A percentile compares a stretch with the other conserved stretches of the same genome.
Conservation (phyloP, 2,888 invertebrate genomes). For the Argyresthia goedartella region DNA sequence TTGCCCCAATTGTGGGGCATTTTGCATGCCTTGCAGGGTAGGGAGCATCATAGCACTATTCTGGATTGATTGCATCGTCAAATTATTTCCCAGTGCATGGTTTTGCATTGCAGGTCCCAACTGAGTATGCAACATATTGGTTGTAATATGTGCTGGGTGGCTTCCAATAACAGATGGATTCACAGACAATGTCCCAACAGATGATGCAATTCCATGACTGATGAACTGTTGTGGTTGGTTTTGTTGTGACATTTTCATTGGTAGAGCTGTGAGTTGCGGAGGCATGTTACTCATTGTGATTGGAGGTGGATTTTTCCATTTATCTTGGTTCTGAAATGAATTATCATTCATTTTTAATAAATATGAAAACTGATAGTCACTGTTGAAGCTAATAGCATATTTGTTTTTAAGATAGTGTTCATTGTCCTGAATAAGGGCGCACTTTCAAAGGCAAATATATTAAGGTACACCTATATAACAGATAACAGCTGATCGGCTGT, state of each 20-base stretch:
- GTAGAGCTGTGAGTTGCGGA: slow-evolving; percentile 64
- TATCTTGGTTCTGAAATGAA: slow-evolving; percentile 83
- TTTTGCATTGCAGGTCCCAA: slow-evolving; percentile 60
- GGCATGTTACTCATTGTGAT: slow-evolving; percentile 70
- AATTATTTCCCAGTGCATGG: slow-evolving; percentile 53
- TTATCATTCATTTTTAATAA: neutral
- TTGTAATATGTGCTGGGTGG: slow-evolving; percentile 56
- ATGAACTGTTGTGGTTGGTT: slow-evolving; percentile 53
- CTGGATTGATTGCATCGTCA: slow-evolving; percentile 40
- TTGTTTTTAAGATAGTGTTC: no score
- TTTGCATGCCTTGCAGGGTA: slow-evolving; percentile 60
- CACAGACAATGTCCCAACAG: slow-evolving; percentile 57
- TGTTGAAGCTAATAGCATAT: no score
- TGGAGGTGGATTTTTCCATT: slow-evolving; percentile 84
- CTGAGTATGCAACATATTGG: slow-evolving; percentile 68
- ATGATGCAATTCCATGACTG: slow-evolving; percentile 59
- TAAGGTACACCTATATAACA: no score
- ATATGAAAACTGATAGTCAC: neutral
- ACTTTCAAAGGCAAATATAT: no score
- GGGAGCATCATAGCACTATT: slow-evolving; percentile 65
- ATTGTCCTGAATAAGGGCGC: no score
- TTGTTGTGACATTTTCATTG: slow-evolving; percentile 60
- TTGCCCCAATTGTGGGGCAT: slow-evolving; percentile 61
- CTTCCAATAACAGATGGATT: slow-evolving; percentile 62
- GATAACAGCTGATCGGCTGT: no score